These are phyloP conservation scores for Drosophila willistoni DNA, from an alignment of 1,140 invertebrate species.

Conservation along the genomic window DNA sequence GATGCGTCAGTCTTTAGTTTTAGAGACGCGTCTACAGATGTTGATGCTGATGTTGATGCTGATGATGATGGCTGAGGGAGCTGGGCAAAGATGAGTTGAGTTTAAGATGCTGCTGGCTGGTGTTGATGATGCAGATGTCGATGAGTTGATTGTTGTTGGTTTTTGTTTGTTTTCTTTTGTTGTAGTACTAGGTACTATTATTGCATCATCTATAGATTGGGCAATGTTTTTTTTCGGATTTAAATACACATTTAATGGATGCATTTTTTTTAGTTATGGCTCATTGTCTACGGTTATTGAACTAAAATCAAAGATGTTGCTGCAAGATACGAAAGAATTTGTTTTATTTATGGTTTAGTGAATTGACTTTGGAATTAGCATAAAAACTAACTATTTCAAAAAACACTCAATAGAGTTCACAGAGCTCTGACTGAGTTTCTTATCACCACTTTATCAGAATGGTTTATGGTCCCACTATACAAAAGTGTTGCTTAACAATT, in stretches of 20 bases:
- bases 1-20: conserved; percentile 42
- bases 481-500: not conserved
- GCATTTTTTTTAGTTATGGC: conserved; percentile 15
- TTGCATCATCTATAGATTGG: conserved; percentile 64
- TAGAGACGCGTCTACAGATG: conserved; percentile 1
- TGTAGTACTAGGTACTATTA: conserved; percentile 44
- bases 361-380: not conserved
- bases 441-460: not conserved
- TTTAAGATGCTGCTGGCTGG: conserved; percentile 20
- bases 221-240: conserved; percentile 47
- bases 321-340: conserved; percentile 13
- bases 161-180: conserved; percentile 23
- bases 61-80: conserved; percentile 38
- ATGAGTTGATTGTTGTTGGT: conserved; percentile 45
- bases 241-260: conserved; percentile 56
- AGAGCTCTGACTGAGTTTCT: not conserved
- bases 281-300: conserved; percentile 40
- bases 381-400: not conserved
- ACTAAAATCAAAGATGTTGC: conserved; percentile 25
- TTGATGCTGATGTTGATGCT: not conserved
- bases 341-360: conserved; percentile 25
- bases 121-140: conserved; percentile 43
- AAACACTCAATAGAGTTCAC: not conserved
- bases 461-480: not conserved
- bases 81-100: conserved; percentile 27